These are phyloP conservation scores for Spilarctia lutea DNA, from an alignment of 2,888 invertebrate genomes.

Conservation along the genomic window DNA sequence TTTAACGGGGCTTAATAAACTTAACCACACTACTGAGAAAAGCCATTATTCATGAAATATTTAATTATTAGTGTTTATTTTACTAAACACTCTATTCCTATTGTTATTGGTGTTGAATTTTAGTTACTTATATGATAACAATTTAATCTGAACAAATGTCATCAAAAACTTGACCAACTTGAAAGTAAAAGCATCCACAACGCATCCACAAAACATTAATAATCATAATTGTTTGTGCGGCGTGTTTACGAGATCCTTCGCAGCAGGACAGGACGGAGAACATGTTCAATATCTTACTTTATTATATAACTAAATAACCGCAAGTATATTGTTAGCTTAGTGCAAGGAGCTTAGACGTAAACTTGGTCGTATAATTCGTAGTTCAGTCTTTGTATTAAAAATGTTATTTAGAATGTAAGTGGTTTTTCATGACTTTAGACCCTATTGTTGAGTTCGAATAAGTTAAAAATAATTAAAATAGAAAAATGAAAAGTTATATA, in stretches of 20 bases:
- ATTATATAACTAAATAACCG: conserved; percentile 26
- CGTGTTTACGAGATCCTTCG: conserved; percentile 54
- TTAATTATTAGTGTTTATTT: too few species aligned
- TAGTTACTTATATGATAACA: too few species aligned
- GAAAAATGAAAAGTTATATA: too few species aligned
- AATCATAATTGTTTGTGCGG: conserved; percentile 60
- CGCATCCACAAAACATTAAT: conserved; percentile 60
- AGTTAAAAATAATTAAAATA: too few species aligned
- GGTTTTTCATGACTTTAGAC: too few species aligned
- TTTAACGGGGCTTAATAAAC: not conserved
- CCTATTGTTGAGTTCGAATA: too few species aligned
- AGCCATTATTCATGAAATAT: too few species aligned
- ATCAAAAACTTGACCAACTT: conserved; percentile 14
- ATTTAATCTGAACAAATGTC: not conserved
- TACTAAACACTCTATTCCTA: too few species aligned
- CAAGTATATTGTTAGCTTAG: conserved; percentile 12
- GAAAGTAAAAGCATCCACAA: conserved; percentile 29
- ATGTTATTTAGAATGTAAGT: too few species aligned
- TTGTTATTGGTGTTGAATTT: too few species aligned
- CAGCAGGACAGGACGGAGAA: conserved; percentile 48
- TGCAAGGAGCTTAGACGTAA: not conserved
- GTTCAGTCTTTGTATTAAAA: not conserved
- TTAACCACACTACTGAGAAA: too few species aligned
- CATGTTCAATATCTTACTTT: conserved; percentile 47
- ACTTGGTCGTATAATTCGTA: conserved; percentile 12